Evolutionary conservation across 2,888 invertebrate genomes (phyloP), one percentile per base, ranked within the genome.

Genomic region (Nephrocerus scutellatus): DNA sequence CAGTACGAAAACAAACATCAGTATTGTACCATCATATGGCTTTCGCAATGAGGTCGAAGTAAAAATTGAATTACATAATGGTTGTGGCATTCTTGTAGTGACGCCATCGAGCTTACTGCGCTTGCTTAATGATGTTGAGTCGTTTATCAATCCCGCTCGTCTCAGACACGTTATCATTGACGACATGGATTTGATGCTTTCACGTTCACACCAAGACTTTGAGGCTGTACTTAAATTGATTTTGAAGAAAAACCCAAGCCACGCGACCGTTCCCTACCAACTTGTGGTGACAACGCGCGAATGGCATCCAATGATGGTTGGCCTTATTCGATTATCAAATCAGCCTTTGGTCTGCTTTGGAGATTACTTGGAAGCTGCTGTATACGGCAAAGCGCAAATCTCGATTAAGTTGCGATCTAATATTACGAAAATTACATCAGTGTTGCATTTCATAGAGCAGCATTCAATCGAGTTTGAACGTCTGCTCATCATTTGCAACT

Each of bases 351-450:
- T 86, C 5, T 77, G 81, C 39, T 80, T 88, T 38, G 76, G 79
- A 0, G 80, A 83, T 15, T 78, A 77, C 50, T 72, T 84, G 49
- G 87, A 88, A 66, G 84, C 84, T 30, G 77, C 83, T 0, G 66
- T 85, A 10, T 87, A 82, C 63, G 80, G 79, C n/a, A 50, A 74
- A 59, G 66, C 73, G 47, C 42, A 68, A 55, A 66, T 75, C 30
- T 63, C 66, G 10, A 55, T 76, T 18, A 65, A 70, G 41, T 59
- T 74, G 40, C 48, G 53, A 20, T 45, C 50, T 5, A 47, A 42
- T 13, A 29, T 25, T 3, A 43, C 51, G 12, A 62, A 62, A 45
- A 46, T 52, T n/a, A 30, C 63, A 3, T 57, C 59, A 19, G 56
- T 77, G 24, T 48, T 71, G 55, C 74, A 72, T 7, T 70, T 78